Evolutionary conservation across 2,888 invertebrate species (phyloP), one percentile per base, ranked within the genome.

Genomic region (Drosophila birchii): DNA sequence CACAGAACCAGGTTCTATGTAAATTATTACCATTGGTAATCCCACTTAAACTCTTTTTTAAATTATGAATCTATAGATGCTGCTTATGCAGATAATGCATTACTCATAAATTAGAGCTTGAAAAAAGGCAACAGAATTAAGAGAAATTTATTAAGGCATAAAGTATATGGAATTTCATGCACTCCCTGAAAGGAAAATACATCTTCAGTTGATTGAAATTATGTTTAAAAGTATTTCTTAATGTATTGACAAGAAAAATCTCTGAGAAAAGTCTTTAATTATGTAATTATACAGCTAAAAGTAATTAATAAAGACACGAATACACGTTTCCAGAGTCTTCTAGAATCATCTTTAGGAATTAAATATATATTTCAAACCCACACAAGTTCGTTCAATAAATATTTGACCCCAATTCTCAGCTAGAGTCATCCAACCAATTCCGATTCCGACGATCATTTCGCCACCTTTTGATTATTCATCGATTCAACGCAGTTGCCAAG

Each of bases 381-480:
- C 55, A 60, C 34, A 26, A 56, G n/a, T 20, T 26, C 2, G n/a
- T 14, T 60, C 4, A 39, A 16, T 39, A 14, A 26, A 51, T 36
- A 58, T 58, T 53, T 32, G 38, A 12, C 39, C 38, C 5, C 38
- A 32, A 60, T 54, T 41, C 18, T 18, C 23, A 5, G 34, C 58
- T 14, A 29, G 29, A 53, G 29, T 53, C 53, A 32, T 8, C 20
- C 18, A n/a, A 54, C 6, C 9, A 39, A 47, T 39, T 49, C 9
- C 36, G 23, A 36, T 9, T 7, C 26, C 20, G 18, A 23, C 9
- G 39, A 64, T 47, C 32, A 18, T 64, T 64, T 64, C 51, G 14
- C 36, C 64, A 51, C 43, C 26, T 57, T 20, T 16, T 43, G 34
- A 43, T 62, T 43, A 26, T 36, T 64, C 38, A 45, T 47, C 23